These are phyloP conservation scores for Lithodes maja DNA, from an alignment of 2,888 invertebrate species.

Conservation along the genomic window DNA sequence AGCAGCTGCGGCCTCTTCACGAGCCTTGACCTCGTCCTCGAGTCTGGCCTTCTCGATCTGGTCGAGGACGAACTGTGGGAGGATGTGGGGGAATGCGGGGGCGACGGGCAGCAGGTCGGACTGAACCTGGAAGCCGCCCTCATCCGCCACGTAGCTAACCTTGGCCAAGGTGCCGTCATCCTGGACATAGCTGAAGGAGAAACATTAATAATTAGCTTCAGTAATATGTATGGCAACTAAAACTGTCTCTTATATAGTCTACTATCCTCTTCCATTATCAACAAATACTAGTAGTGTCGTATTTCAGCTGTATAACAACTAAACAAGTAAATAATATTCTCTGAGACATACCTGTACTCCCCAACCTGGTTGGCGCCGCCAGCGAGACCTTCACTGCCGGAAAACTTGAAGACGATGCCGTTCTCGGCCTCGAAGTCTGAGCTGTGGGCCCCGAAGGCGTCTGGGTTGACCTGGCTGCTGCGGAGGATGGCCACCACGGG, in stretches of 20 bases:
- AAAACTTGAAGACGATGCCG: conserved; percentile 46
- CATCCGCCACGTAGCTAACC: conserved; percentile 46
- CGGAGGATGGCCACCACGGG: conserved; percentile 48
- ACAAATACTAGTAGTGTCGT: not conserved
- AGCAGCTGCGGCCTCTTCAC: not conserved
- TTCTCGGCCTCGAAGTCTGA: conserved; percentile 58
- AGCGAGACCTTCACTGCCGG: conserved; percentile 18
- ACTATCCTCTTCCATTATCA: not conserved
- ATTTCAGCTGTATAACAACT: not conserved
- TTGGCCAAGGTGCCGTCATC: conserved; percentile 43
- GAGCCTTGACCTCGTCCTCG: conserved; percentile 18
- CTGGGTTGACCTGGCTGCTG: conserved; percentile 30
- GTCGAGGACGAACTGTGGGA: conserved; percentile 38
- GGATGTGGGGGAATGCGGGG: conserved; percentile 28
- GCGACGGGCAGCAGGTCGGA: conserved; percentile 45
- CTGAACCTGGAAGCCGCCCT: conserved; percentile 32
- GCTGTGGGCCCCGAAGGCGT: conserved; percentile 48
- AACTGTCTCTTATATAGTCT: not conserved
- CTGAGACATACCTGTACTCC: conserved; percentile 28
- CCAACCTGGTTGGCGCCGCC: conserved; percentile 51
- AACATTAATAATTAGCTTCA: too few relatives aligned
- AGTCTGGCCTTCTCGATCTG: conserved; percentile 49
- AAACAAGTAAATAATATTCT: not conserved
- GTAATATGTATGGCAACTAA: not conserved
- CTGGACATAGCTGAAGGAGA: conserved; percentile 24